These are phyloP conservation scores for Clinocottus analis DNA, from an alignment of 2,113 vertebrate species.

Conservation along the genomic window DNA sequence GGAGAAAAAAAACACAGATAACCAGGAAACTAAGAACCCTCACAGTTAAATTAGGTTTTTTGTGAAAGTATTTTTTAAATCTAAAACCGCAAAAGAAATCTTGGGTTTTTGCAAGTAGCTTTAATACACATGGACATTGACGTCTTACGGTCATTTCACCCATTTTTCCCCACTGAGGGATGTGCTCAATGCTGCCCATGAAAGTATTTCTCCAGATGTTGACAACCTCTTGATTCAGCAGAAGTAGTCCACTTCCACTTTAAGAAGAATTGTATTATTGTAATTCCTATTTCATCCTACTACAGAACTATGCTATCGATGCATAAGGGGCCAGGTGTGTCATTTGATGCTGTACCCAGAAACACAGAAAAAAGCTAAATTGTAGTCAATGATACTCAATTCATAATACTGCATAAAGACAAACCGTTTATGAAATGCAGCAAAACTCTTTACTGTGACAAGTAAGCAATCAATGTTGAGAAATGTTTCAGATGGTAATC, in stretches of 20 bases:
- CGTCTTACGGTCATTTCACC: not conserved
- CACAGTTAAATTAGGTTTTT: not conserved
- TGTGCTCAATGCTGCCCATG: not conserved
- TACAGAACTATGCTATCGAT: not conserved
- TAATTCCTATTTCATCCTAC: not conserved
- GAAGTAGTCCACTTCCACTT: not conserved
- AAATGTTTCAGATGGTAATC: not conserved
- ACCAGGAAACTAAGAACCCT: not conserved
- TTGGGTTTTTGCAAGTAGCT: not conserved
- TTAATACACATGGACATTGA: not conserved
- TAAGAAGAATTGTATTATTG: too few species aligned
- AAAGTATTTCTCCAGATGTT: not conserved
- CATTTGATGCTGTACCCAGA: not conserved
- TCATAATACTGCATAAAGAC: conserved; percentile 11
- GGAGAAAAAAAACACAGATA: conserved; percentile 7
- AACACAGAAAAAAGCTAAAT: not conserved
- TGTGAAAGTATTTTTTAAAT: not conserved
- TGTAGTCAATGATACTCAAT: not conserved
- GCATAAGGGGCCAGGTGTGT: not conserved
- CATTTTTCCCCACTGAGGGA: not conserved
- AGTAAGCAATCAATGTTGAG: not conserved
- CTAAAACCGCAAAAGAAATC: not conserved
- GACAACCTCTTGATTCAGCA: not conserved
- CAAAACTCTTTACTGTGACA: not conserved
- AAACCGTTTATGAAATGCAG: not conserved